phyloP scores from a whole-genome alignment of 2,113 vertebrate genomes.

The Jaculus jaculus region DNA sequence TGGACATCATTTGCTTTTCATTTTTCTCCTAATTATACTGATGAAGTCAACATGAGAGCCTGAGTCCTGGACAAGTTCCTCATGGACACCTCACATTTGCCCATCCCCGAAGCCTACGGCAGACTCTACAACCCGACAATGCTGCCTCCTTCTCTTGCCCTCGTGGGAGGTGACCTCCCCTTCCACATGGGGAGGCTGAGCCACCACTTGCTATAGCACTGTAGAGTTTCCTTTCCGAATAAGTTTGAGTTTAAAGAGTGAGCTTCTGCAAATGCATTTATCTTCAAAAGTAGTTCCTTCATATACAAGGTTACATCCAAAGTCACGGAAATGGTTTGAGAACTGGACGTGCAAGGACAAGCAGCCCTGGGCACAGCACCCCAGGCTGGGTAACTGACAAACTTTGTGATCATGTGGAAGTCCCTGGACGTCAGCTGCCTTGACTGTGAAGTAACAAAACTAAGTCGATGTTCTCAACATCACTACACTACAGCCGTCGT shows the following conservation, averaged over 20 bases:
- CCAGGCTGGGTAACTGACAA: not conserved
- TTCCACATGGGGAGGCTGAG: not conserved
- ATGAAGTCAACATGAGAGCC: not conserved
- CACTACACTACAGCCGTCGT: not conserved
- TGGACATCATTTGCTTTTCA: not conserved
- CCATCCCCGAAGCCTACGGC: not conserved
- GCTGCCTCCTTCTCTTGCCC: not conserved
- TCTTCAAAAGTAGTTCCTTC: not conserved
- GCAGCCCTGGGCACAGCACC: not conserved
- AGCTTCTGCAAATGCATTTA: not conserved
- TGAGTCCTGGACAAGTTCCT: not conserved
- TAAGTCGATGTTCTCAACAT: not conserved
- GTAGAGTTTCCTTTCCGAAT: slow-evolving; percentile 5
- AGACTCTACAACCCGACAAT: not conserved
- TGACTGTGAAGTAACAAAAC: not conserved
- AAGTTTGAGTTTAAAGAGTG: slow-evolving; percentile 9
- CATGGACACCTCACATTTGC: not conserved
- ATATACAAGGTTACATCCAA: not conserved
- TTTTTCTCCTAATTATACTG: not conserved
- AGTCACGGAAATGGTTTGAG: not conserved
- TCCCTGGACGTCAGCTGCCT: not conserved
- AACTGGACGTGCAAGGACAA: not conserved
- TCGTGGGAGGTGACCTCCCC: not conserved
- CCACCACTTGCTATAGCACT: not conserved
- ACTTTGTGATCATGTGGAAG: not conserved